Evolutionary conservation across 2,888 invertebrate species (phyloP), one percentile per base, ranked within the genome.

Genomic region (Troides oblongomaculatus): DNA sequence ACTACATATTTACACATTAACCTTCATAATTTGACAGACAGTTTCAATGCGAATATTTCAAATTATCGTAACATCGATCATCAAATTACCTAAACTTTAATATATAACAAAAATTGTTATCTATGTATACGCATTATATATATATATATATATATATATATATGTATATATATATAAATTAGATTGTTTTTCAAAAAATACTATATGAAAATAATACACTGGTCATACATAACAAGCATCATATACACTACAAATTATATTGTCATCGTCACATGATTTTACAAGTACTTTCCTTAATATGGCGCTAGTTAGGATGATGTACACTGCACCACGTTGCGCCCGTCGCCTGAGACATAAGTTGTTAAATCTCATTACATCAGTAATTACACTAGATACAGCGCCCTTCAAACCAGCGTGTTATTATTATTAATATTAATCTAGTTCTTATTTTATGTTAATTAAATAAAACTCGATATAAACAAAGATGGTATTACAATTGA

Each of bases 241-340:
- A 18, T 7, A 50, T 50, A 50, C 18, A 72, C 83, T 87, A 88
- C 74, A 69, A 68, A 75, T 84, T 78, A 77, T 90, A 91, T 91
- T 91, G 90, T 91, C 91, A 85, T 89, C 75, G 90, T 89, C 90
- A 90, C 91, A 75, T 81, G 76, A 78, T 72, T 72, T 77, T 77
- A 78, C 7, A 36, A 7, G 7, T 36, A 36, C 36, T 36, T 7
- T 36, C 5, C 5, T 36, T 39, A 39, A 7, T 10, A 1, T 6
- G 10, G 10, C 39, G 1, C 10, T 7, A 39, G 30, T 30, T 3
- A 30, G 3, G 30, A 30, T 30, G 30, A 30, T 30, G 3, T 2
- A 30, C 30, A 30, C 30, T 30, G 30, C 30, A 30, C 5, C 5
- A 30, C 30, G 5, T 30, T 30, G 30, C 30, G 30, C 30, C 5